These are phyloP conservation scores for Aphelinus certus DNA, from an alignment of 1,140 invertebrate genomes.

Conservation along the genomic window DNA sequence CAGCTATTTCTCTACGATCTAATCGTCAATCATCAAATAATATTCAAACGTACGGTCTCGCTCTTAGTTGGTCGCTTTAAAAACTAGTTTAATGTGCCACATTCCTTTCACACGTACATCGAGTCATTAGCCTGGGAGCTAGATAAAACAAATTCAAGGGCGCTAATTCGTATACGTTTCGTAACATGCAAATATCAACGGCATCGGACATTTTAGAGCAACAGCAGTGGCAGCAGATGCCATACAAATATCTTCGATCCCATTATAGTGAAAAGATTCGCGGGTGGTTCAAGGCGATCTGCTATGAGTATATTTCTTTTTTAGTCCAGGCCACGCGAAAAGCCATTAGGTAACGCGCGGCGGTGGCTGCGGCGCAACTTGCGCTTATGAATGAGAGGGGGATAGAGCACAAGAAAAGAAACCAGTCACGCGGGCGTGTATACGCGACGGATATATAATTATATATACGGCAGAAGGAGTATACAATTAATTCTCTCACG, in stretches of 20 bases:
- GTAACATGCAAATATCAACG: neutral
- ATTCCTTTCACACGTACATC: too few species aligned
- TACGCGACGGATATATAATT: constrained; percentile 2
- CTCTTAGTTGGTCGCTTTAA: too few species aligned
- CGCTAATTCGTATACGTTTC: neutral
- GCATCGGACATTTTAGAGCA: neutral
- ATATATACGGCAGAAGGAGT: neutral
- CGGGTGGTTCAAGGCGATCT: neutral
- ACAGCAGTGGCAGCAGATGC: neutral
- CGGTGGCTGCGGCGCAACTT: neutral
- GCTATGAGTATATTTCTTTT: neutral
- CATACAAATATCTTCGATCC: constrained; percentile 4
- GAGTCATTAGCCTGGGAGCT: too few species aligned
- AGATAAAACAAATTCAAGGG: neutral
- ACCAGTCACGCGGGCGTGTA: neutral
- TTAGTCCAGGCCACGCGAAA: neutral
- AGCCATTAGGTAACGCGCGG: constrained; percentile 16
- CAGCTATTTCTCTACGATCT: neutral
- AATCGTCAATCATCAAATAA: neutral
- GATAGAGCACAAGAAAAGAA: neutral
- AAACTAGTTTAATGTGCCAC: too few species aligned
- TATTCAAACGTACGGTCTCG: too few species aligned
- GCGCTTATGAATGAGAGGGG: neutral
- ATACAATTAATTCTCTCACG: constrained; percentile 26
- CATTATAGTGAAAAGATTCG: constrained; percentile 4